phyloP scores from a whole-genome alignment of 2,113 vertebrate species.

The Antechinus stuartii region DNA sequence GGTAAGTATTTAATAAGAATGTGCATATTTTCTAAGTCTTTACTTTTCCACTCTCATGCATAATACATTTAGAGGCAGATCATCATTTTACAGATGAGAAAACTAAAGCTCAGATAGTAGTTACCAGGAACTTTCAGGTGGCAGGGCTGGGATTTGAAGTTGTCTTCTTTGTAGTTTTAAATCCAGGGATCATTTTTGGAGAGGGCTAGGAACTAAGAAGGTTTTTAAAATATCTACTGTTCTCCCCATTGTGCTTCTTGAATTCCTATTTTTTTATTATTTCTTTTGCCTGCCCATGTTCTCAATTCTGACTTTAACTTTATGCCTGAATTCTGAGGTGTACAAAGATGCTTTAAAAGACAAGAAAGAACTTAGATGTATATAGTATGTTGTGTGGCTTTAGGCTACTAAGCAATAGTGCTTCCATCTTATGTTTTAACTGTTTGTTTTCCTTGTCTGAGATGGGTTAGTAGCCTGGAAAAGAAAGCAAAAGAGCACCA shows the following conservation, averaged over 20 bases:
- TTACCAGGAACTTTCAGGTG: neutral
- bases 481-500: neutral
- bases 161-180: neutral
- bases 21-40: neutral
- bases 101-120: neutral
- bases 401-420: neutral
- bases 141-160: neutral
- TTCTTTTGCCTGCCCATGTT: neutral
- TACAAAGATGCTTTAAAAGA: neutral
- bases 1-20: neutral
- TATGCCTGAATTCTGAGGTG: neutral
- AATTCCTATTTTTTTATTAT: neutral
- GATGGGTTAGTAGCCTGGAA: neutral
- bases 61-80: neutral
- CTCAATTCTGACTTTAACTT: neutral
- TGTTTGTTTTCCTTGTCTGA: neutral
- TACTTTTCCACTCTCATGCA: neutral
- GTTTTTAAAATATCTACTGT: neutral
- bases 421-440: neutral
- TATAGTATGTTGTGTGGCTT: neutral
- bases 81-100: neutral
- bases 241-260: neutral
- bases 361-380: neutral
- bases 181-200: neutral
- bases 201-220: neutral